Base-by-base conservation (phyloP, 2,797 vertebrate species). In the Poecilia velifera region DNA sequence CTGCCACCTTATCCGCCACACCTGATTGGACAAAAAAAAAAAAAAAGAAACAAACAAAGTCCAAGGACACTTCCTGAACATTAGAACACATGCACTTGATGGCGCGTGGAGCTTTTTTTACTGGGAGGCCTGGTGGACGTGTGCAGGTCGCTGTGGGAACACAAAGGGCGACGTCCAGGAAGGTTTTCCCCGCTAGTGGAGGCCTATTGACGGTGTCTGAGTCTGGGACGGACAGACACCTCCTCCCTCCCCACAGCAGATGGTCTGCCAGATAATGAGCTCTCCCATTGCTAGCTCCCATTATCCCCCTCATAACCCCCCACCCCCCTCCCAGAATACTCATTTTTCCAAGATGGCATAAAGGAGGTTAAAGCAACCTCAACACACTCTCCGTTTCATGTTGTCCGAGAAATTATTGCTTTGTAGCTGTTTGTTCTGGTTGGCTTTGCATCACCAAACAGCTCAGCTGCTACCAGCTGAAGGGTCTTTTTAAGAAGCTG, bases 241-340 rank as follows among this genome's bases (percentile, higher is more conserved):
- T 87, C 88, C 88, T 89, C 91, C 91, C 89, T 92, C 90, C 90
- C 89, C 72, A 83, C 81, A 91, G 90, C 93, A 94, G 93, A 94
- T 93, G 93, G 93, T 87, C 90, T 85, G 83, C 90, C 89, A 90
- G 90, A 94, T 94, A 93, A 94, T 94, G 90, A 93, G 92, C 91
- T 91, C 91, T 90, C 90, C 87, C 86, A 89, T 89, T 91, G 89
- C 88, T 89, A 79, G 89, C 87, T 87, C 88, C 90, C 88, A 89
- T 90, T 89, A 90, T 28, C 74, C 84, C 87, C 88, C 86, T 53
- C 49, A 25, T 31, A 31, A 31, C 47, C 3, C 20, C 2, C 47
- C 6, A 6, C 7, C 2, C 49, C 3, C 87, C 49, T 25, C 89
- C 79, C 88, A 41, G 36, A 68, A 71, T n/a, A 71, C 68, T 71